Evolutionary conservation across 2,888 invertebrate species (phyloP).

Genomic region (Chydorus sphaericus): DNA sequence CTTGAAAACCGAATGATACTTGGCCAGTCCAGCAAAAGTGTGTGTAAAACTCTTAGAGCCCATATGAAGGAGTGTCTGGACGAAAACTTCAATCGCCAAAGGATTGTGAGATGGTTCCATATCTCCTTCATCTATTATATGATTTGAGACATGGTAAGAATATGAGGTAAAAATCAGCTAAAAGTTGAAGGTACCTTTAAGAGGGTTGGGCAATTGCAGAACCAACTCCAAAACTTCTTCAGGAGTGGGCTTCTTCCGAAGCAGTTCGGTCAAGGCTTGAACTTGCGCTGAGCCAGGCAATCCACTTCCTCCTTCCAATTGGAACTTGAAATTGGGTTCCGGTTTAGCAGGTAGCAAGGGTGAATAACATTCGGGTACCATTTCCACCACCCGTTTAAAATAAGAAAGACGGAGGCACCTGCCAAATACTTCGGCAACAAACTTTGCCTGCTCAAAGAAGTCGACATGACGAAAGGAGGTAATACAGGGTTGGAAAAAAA

Average conservation of each 20-base stretch:
- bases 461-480: not conserved
- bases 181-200: not conserved
- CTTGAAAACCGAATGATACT: conserved; percentile 83
- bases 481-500: not conserved
- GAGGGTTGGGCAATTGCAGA: conserved; percentile 68
- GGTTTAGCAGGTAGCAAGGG: conserved; percentile 71
- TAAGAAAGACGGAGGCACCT: conserved; percentile 59
- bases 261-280: conserved; percentile 47
- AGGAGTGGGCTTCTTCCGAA: conserved; percentile 70
- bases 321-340: conserved; percentile 77
- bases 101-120: conserved; percentile 59
- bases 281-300: conserved; percentile 39
- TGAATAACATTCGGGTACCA: conserved; percentile 75
- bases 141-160: not conserved
- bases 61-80: conserved; percentile 81
- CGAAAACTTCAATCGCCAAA: conserved; percentile 89
- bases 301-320: conserved; percentile 45
- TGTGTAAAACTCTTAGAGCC: conserved; percentile 97
- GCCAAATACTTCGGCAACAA: conserved; percentile 78
- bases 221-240: conserved; percentile 78
- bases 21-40: conserved; percentile 95
- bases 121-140: conserved; percentile 50
- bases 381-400: conserved; percentile 48
- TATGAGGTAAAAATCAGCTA: not conserved
- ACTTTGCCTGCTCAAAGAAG: conserved; percentile 46